Evolutionary conservation across 2,888 invertebrate species (phyloP).

Genomic region (Laothoe populi): DNA sequence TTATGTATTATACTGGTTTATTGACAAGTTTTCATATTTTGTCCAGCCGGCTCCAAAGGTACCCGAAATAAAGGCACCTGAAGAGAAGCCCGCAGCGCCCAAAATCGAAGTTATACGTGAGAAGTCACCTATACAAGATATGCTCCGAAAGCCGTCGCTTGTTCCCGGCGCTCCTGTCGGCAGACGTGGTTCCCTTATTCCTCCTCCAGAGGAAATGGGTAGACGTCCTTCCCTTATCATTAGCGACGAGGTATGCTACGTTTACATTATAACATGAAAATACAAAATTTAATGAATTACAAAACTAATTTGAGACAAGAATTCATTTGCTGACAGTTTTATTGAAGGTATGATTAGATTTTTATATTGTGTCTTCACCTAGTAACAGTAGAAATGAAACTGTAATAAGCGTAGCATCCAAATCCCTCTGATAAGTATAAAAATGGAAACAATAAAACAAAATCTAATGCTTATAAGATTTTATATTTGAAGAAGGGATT

Average conservation of each 20-base stretch:
- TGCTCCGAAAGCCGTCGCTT: slow-evolving; percentile 89
- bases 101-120: slow-evolving; percentile 95
- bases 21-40: slow-evolving; percentile 21
- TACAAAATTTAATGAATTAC: slow-evolving; percentile 18
- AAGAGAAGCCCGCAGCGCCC: slow-evolving; percentile 86
- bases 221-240: slow-evolving; percentile 96
- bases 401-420: slow-evolving; percentile 45
- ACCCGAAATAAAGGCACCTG: slow-evolving; percentile 89
- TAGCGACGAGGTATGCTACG: slow-evolving; percentile 94
- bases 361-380: slow-evolving; percentile 59
- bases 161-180: slow-evolving; percentile 83
- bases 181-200: slow-evolving; percentile 93
- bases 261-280: slow-evolving; percentile 4
- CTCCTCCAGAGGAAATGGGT: slow-evolving; percentile 94
- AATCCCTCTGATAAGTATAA: slow-evolving; percentile 36
- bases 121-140: slow-evolving; percentile 87
- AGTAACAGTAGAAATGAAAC: slow-evolving; percentile 38
- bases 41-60: slow-evolving; percentile 71
- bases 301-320: slow-evolving; percentile 25
- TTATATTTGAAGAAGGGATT: slow-evolving; percentile 16
- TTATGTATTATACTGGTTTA: not conserved
- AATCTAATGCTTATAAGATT: not conserved
- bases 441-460: not conserved
- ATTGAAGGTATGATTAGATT: slow-evolving; percentile 66
- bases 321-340: slow-evolving; percentile 51